These are phyloP conservation scores for Ectemnius lituratus DNA, from an alignment of 2,888 invertebrate species.

Conservation along the genomic window DNA sequence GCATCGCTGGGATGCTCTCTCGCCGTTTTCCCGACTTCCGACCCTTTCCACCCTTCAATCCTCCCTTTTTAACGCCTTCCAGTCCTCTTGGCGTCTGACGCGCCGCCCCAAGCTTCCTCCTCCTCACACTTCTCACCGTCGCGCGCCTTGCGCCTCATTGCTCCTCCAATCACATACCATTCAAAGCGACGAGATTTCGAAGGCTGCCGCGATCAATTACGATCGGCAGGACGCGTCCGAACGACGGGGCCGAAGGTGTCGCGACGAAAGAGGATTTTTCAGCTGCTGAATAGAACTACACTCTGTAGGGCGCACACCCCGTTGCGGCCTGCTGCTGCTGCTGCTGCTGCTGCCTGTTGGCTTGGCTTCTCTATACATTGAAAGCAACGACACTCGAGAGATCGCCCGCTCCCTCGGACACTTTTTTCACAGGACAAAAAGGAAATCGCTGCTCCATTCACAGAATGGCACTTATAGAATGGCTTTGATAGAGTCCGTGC, in stretches of 20 bases:
- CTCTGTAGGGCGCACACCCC: background rate
- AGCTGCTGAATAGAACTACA: conserved; percentile 16
- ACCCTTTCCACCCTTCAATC: conserved; percentile 34
- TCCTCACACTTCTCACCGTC: conserved; percentile 36
- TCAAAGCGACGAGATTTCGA: conserved; percentile 67
- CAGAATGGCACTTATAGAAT: background rate
- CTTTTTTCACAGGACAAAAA: conserved; percentile 5
- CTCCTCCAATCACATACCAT: conserved; percentile 71
- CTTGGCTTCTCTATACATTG: background rate
- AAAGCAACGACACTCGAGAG: background rate
- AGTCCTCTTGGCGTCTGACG: conserved; percentile 14
- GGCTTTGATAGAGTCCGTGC: conserved; percentile 1
- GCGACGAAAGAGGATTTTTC: conserved; percentile 44
- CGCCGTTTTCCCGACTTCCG: conserved; percentile 17
- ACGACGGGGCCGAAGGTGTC: conserved; percentile 34
- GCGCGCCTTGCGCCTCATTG: conserved; percentile 65
- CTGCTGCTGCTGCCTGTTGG: background rate
- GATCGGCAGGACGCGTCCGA: conserved; percentile 39
- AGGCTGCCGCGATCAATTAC: conserved; percentile 67
- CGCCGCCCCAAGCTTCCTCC: conserved; percentile 12
- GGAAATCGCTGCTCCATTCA: background rate
- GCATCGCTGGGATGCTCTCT: conserved; percentile 17
- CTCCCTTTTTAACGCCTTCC: conserved; percentile 41
- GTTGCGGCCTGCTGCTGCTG: conserved; percentile 2
- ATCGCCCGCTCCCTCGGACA: too few species aligned